Percentiles rank a stretch among this genome's conserved stretches.
Evolutionary conservation across 2,888 invertebrate species (phyloP).

Genomic region (Thumatha senex): DNA sequence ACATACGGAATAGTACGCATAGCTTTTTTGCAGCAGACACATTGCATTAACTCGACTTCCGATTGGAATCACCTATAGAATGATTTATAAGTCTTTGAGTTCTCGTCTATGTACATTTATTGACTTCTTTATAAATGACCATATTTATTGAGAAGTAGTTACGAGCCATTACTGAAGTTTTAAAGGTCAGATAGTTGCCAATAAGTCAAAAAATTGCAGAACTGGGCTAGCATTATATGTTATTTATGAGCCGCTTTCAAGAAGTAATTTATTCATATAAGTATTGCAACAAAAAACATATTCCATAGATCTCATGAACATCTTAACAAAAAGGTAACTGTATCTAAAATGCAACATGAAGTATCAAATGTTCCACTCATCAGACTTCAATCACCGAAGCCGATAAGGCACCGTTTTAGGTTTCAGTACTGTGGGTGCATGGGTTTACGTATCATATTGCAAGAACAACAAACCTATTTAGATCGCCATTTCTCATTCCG

Average conservation of each 20-base stretch:
- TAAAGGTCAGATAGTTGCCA: too few species aligned
- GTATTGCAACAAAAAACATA: too few species aligned
- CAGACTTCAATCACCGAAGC: neutral
- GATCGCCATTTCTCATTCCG: neutral
- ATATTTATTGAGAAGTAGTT: too few species aligned
- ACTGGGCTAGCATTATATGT: too few species aligned
- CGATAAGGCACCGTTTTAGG: neutral
- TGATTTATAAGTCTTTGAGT: conserved; percentile 24
- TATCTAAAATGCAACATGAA: neutral
- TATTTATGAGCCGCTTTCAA: too few species aligned
- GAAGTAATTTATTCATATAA: too few species aligned
- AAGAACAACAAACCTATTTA: conserved; percentile 1
- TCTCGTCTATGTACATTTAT: conserved; percentile 9
- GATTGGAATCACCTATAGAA: conserved; percentile 26
- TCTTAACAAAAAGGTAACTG: too few species aligned
- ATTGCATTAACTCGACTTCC: conserved; percentile 26
- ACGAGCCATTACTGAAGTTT: too few species aligned
- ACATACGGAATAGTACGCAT: conserved; percentile 15
- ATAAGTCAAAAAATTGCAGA: too few species aligned
- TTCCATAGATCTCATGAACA: too few species aligned
- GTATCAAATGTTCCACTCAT: neutral
- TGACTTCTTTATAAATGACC: neutral
- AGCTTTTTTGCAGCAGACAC: conserved; percentile 25
- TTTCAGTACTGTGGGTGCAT: neutral
- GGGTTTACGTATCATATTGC: conserved; percentile 5